A percentile compares a stretch with the other conserved stretches of the same genome.
phyloP scores from a whole-genome alignment of 2,888 invertebrate genomes.

The Coleophora deauratella region DNA sequence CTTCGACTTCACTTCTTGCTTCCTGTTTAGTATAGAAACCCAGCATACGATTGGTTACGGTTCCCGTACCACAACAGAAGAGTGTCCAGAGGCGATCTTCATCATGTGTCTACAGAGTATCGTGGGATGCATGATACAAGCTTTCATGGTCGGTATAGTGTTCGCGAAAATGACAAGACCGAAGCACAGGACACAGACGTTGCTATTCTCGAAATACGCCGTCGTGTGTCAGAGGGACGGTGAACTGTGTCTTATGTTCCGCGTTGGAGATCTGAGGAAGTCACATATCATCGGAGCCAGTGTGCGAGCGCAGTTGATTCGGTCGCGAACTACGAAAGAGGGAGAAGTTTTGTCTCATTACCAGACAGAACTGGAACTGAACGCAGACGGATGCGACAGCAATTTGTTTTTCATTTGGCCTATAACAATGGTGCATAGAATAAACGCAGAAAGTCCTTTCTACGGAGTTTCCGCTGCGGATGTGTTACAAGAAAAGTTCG shows the following conservation, averaged over 20 bases:
- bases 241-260: conserved; percentile 86
- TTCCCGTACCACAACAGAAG: conserved; percentile 87
- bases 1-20: conserved; percentile 87
- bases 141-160: conserved; percentile 86
- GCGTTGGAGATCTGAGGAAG: conserved; percentile 91
- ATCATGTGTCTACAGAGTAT: conserved; percentile 93
- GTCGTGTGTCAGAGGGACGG: conserved; percentile 90
- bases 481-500: conserved; percentile 85
- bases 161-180: conserved; percentile 95
- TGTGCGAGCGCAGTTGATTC: conserved; percentile 87
- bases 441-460: conserved; percentile 88
- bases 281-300: conserved; percentile 94
- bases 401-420: conserved; percentile 96
- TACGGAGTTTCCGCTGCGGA: conserved; percentile 89
- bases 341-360: conserved; percentile 88
- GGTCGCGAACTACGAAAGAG: conserved; percentile 87
- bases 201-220: conserved; percentile 88
- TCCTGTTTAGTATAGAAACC: conserved; percentile 93
- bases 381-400: conserved; percentile 85
- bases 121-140: conserved; percentile 87
- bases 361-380: conserved; percentile 82
- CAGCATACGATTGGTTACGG: conserved; percentile 95
- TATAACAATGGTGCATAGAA: conserved; percentile 90
- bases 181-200: conserved; percentile 91
- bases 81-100: conserved; percentile 92